A percentile compares a stretch with the other conserved stretches of the same genome.
These are phyloP conservation scores for Polydesmus complanatus DNA, from an alignment of 2,888 invertebrate species.

Conservation along the genomic window DNA sequence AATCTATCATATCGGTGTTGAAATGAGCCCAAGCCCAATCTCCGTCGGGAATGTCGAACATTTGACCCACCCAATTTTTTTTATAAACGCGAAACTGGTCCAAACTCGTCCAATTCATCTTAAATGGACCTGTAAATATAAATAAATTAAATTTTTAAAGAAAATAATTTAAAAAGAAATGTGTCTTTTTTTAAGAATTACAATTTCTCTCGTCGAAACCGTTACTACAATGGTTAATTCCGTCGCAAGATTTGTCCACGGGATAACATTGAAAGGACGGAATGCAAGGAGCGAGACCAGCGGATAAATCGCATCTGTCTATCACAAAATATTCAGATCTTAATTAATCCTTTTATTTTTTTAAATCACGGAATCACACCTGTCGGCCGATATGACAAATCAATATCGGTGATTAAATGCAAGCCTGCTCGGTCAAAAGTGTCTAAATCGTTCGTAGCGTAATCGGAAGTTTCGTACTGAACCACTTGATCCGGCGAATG, in stretches of 20 bases:
- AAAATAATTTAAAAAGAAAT: background rate
- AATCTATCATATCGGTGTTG: slow-evolving; percentile 15
- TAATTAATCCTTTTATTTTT: too few species aligned
- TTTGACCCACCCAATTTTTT: slow-evolving; percentile 15
- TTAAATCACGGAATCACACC: background rate
- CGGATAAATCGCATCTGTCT: slow-evolving; percentile 12
- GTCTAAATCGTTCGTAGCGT: slow-evolving; percentile 10
- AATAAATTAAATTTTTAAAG: background rate
- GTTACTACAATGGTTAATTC: slow-evolving; percentile 15
- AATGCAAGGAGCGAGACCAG: slow-evolving; percentile 13
- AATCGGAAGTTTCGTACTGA: slow-evolving; percentile 12
- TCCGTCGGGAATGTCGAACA: slow-evolving; percentile 16
- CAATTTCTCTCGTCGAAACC: slow-evolving; percentile 17
- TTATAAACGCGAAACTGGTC: slow-evolving; percentile 14
- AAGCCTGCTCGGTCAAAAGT: slow-evolving; percentile 12
- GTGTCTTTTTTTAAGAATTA: slow-evolving; percentile 3
- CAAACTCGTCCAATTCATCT: slow-evolving; percentile 9
- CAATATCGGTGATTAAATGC: slow-evolving; percentile 14
- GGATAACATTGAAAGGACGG: slow-evolving; percentile 13
- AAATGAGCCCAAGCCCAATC: slow-evolving; percentile 18
- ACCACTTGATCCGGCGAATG: slow-evolving; percentile 12
- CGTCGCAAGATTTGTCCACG: slow-evolving; percentile 13
- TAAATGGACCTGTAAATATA: background rate
- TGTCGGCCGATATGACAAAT: background rate
- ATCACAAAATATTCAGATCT: too few species aligned